phyloP scores from a whole-genome alignment of 2,888 invertebrate species.

The Heliothis peltigera region DNA sequence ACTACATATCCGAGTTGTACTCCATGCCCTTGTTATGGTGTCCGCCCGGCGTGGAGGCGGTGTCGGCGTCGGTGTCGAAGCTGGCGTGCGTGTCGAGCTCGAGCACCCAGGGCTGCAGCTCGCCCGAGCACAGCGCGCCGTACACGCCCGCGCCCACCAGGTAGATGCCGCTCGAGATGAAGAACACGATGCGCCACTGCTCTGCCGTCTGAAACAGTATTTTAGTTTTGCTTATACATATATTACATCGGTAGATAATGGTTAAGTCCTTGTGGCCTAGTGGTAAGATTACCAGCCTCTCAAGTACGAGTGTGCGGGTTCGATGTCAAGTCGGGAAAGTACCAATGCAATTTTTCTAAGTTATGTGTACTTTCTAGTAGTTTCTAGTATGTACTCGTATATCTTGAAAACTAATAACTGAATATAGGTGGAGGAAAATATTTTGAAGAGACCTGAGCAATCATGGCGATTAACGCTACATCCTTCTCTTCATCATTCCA shows the following conservation, averaged over 20 bases:
- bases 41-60: slow-evolving; percentile 78
- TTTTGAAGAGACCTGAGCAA: too few relatives aligned
- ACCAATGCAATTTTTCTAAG: too few relatives aligned
- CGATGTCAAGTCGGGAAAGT: too few relatives aligned
- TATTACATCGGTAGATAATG: neutral
- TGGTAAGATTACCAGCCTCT: too few relatives aligned
- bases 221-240: neutral
- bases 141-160: slow-evolving; percentile 96
- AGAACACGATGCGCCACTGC: slow-evolving; percentile 96
- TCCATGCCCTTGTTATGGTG: slow-evolving; percentile 84
- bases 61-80: slow-evolving; percentile 84
- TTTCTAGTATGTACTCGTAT: too few relatives aligned
- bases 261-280: too few relatives aligned
- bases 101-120: slow-evolving; percentile 95
- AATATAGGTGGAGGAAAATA: too few relatives aligned
- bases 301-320: too few relatives aligned
- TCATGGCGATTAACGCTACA: too few relatives aligned
- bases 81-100: slow-evolving; percentile 81
- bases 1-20: slow-evolving; percentile 76
- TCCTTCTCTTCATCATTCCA: too few relatives aligned
- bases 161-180: slow-evolving; percentile 95
- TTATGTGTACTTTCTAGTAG: too few relatives aligned
- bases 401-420: too few relatives aligned
- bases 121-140: slow-evolving; percentile 93
- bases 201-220: slow-evolving; percentile 89